phyloP scores from a whole-genome alignment of 2,113 vertebrate genomes.

The Tringa solitaria region DNA sequence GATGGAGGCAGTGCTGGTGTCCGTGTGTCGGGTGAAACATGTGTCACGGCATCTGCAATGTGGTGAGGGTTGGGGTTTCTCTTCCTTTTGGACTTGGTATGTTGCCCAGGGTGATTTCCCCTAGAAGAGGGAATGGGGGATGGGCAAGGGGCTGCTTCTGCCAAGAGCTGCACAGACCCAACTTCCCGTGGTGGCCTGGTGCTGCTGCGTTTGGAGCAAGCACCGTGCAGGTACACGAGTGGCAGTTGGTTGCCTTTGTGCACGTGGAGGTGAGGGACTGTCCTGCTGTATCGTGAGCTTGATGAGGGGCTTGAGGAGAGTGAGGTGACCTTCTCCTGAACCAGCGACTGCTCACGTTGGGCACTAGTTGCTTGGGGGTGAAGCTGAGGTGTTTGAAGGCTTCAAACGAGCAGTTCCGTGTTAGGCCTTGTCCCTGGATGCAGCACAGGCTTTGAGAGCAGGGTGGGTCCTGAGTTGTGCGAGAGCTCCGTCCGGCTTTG shows the following conservation, averaged over 20 bases:
- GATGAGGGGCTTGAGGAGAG: background rate
- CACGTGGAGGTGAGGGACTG: background rate
- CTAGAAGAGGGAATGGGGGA: background rate
- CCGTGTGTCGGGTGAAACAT: fast-evolving
- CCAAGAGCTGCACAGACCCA: background rate
- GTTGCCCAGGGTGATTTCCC: background rate
- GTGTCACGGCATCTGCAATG: fast-evolving
- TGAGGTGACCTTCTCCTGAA: fast-evolving
- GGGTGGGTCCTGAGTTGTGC: fast-evolving
- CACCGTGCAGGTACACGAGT: fast-evolving
- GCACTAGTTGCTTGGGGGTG: fast-evolving
- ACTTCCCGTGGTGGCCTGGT: fast-evolving
- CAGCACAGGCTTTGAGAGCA: fast-evolving
- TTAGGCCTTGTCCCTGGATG: fast-evolving
- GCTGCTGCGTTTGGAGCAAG: background rate
- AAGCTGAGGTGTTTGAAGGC: background rate
- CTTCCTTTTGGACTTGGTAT: background rate
- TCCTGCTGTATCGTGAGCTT: background rate
- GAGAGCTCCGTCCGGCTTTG: fast-evolving
- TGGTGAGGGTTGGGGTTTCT: background rate
- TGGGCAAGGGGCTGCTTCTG: background rate
- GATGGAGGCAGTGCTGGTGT: background rate
- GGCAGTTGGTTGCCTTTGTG: fast-evolving
- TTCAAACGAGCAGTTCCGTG: fast-evolving
- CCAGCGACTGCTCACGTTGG: fast-evolving